Conservation (phyloP, 1,140 invertebrate genomes). For the Achatina immaculata region DNA sequence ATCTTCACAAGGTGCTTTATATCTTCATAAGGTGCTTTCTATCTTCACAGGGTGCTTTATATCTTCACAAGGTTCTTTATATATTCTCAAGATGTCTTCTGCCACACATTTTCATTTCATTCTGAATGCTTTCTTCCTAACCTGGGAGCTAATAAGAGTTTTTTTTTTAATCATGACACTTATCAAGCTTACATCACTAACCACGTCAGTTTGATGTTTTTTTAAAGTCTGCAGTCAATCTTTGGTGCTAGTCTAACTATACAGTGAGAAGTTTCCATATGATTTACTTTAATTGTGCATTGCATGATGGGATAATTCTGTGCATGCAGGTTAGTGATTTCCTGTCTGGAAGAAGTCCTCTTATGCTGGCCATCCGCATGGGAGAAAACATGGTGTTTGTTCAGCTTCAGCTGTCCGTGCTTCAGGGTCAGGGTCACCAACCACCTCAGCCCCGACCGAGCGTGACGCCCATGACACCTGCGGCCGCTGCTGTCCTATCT, state of each 20-base stretch:
- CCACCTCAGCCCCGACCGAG: slow-evolving; percentile 40
- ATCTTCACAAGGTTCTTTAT: too few relatives aligned
- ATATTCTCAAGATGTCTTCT: too few relatives aligned
- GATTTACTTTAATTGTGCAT: neutral
- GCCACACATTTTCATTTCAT: too few relatives aligned
- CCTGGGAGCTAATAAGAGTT: too few relatives aligned
- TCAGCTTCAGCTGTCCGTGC: slow-evolving; percentile 90
- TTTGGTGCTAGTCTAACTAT: neutral
- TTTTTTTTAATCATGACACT: too few relatives aligned
- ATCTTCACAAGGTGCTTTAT: too few relatives aligned
- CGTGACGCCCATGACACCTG: neutral
- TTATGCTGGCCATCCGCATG: slow-evolving; percentile 93
- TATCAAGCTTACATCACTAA: too few relatives aligned
- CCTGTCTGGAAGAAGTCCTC: slow-evolving; percentile 90
- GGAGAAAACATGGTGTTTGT: slow-evolving; percentile 98
- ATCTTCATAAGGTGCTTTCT: too few relatives aligned
- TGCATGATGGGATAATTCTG: neutral
- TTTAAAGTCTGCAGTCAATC: neutral
- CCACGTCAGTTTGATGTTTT: neutral
- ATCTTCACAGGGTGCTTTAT: too few relatives aligned
- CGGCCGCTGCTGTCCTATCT: slow-evolving; percentile 4
- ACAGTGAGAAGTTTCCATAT: neutral
- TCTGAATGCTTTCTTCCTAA: too few relatives aligned
- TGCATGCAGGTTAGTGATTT: slow-evolving; percentile 89
- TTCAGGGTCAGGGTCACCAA: slow-evolving; percentile 71